phyloP scores from a whole-genome alignment of 1,140 invertebrate genomes.

The Pomacea maculata region DNA sequence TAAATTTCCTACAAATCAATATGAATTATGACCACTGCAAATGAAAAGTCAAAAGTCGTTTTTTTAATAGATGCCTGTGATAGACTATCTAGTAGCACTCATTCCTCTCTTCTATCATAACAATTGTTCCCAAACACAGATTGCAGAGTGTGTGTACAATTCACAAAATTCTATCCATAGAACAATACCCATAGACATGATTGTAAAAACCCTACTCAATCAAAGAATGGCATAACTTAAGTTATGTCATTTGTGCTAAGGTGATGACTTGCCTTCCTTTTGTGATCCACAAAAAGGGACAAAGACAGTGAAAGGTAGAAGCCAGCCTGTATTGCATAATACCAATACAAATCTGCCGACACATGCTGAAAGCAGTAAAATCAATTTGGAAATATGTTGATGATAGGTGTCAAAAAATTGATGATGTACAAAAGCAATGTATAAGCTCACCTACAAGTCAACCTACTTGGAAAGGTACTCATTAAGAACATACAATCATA shows the following conservation, averaged over 20 bases:
- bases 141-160: neutral
- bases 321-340: constrained; percentile 93
- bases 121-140: neutral
- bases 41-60: neutral
- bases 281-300: constrained; percentile 93
- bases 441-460: no score
- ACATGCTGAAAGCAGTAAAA: constrained; percentile 43
- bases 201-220: no score
- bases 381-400: no score
- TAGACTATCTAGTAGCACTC: neutral
- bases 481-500: neutral
- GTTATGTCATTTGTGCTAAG: no score
- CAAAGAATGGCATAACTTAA: no score
- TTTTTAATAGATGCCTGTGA: neutral
- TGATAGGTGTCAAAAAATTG: no score
- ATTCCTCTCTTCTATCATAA: neutral
- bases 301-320: constrained; percentile 96
- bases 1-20: neutral
- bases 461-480: neutral
- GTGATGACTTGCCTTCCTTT: constrained; percentile 65
- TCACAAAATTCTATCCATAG: neutral
- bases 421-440: no score
- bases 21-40: neutral
- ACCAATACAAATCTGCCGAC: constrained; percentile 78
- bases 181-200: neutral